These are phyloP conservation scores for Muscicapa striata DNA, from an alignment of 2,797 vertebrate species.

Conservation along the genomic window DNA sequence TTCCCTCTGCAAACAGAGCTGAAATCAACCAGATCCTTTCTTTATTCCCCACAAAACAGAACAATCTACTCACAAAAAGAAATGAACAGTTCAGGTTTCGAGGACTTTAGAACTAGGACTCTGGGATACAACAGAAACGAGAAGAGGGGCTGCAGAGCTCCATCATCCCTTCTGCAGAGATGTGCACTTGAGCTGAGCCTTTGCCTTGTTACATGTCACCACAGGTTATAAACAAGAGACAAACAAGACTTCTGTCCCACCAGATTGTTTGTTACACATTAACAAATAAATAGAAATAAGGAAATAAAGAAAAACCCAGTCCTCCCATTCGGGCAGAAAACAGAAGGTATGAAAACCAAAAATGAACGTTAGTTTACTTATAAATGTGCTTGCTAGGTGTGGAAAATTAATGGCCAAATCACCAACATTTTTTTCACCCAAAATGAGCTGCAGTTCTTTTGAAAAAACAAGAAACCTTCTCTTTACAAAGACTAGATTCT, in stretches of 20 bases:
- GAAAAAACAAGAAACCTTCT: constrained; percentile 53
- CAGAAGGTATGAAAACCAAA: constrained; percentile 74
- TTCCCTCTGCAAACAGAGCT: neutral
- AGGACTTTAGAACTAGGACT: constrained; percentile 58
- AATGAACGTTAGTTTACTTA: constrained; percentile 70
- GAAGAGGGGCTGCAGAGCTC: constrained; percentile 43
- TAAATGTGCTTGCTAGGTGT: constrained; percentile 56
- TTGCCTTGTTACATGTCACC: constrained; percentile 60
- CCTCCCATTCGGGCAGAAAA: constrained; percentile 72
- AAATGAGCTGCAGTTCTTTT: constrained; percentile 51
- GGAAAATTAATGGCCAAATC: constrained; percentile 70
- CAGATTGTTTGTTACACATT: constrained; percentile 71
- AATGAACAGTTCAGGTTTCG: constrained; percentile 59
- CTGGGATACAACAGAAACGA: constrained; percentile 50
- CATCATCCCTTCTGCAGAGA: constrained; percentile 19
- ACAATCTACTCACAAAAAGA: constrained; percentile 58
- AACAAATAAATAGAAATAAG: constrained; percentile 54
- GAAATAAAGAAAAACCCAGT: constrained; percentile 63
- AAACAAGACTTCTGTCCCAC: constrained; percentile 71
- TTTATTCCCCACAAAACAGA: constrained; percentile 16
- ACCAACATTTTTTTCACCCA: constrained; percentile 35
- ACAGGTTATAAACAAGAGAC: constrained; percentile 72
- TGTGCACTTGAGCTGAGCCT: constrained; percentile 32
- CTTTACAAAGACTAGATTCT: constrained; percentile 45
- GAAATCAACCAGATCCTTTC: neutral